Evolutionary conservation across 2,888 invertebrate genomes (phyloP).

Genomic region (Anaspis maculata): DNA sequence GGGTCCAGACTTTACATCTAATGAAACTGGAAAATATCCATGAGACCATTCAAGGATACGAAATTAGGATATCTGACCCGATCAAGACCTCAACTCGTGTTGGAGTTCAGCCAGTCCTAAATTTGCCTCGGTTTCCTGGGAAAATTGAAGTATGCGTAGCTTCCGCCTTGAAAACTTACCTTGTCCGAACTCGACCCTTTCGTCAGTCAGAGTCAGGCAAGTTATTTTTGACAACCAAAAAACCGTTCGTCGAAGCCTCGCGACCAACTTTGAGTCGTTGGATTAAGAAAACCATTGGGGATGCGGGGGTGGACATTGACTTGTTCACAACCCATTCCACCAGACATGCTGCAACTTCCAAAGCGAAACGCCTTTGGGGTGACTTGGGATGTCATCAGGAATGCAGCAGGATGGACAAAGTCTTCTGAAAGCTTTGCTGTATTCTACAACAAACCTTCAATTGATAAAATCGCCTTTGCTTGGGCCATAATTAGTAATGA

Average conservation of each 20-base stretch:
- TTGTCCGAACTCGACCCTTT: neutral
- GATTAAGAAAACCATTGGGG: neutral
- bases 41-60: no score
- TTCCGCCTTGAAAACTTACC: neutral
- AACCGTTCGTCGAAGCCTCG: neutral
- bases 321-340: constrained; percentile 16
- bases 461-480: neutral
- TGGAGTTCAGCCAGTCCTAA: neutral
- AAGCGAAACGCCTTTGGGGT: constrained; percentile 16
- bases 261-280: neutral
- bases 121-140: neutral
- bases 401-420: constrained; percentile 18
- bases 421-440: constrained; percentile 15
- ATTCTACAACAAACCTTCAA: constrained; percentile 6
- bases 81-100: neutral
- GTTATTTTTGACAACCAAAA: neutral
- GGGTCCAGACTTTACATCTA: constrained; percentile 9
- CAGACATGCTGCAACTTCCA: constrained; percentile 21
- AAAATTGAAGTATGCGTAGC: neutral
- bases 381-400: constrained; percentile 13
- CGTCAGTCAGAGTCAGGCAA: neutral
- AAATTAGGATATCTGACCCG: neutral
- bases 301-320: constrained; percentile 15
- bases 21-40: constrained; percentile 12
- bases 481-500: neutral